Conservation (phyloP, 2,888 invertebrate species). For the Rotaria socialis region DNA sequence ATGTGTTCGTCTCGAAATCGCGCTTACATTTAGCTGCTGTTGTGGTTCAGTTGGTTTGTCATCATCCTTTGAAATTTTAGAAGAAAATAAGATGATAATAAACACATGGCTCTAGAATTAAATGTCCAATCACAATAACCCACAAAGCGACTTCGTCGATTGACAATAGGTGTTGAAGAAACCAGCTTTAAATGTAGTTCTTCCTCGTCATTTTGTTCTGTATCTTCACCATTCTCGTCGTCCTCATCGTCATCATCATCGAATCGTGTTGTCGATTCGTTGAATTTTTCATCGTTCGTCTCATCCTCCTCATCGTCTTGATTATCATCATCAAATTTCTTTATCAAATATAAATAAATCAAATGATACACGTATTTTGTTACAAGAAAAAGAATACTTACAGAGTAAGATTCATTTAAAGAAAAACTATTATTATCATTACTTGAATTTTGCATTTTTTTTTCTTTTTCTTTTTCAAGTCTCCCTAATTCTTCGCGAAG, state of each 20-base stretch:
- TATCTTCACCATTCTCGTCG: neutral
- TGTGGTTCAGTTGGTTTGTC: neutral
- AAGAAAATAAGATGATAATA: slow-evolving; percentile 30
- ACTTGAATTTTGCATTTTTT: slow-evolving; percentile 33
- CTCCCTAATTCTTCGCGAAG: slow-evolving; percentile 92
- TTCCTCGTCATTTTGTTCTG: neutral
- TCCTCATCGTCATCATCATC: neutral
- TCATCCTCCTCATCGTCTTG: neutral
- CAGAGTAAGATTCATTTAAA: slow-evolving; percentile 20
- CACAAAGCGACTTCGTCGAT: neutral
- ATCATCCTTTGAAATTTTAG: neutral
- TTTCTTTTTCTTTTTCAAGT: slow-evolving; percentile 83
- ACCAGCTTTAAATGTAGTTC: neutral
- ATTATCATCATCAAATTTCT: neutral
- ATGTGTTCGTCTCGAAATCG: neutral
- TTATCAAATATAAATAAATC: no score
- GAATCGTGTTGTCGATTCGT: neutral
- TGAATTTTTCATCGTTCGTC: neutral
- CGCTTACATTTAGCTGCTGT: neutral
- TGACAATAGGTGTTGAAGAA: slow-evolving; percentile 37
- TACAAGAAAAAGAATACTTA: slow-evolving; percentile 9
- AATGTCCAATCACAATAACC: slow-evolving; percentile 21
- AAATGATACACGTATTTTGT: neutral
- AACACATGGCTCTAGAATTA: slow-evolving; percentile 9
- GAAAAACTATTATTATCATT: neutral